phyloP scores from a whole-genome alignment of 2,797 vertebrate species.

The Dendrocincla tyrannina region DNA sequence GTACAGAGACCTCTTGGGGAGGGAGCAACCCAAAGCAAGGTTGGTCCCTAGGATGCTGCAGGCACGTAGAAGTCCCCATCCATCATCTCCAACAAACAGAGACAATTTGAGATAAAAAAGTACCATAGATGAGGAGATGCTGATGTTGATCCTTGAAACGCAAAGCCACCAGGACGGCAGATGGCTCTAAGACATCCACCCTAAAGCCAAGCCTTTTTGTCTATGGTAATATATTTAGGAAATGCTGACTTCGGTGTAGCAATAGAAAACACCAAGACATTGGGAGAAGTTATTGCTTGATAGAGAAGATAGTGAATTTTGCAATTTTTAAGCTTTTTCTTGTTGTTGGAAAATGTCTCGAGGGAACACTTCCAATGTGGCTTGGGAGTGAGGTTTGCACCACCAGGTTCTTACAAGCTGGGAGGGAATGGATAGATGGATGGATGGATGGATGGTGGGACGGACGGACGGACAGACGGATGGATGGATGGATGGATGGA shows the following conservation, averaged over 20 bases:
- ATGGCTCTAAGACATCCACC: background rate
- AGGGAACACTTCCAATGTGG: background rate
- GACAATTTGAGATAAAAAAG: background rate
- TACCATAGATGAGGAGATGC: rapidly evolving
- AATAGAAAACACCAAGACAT: background rate
- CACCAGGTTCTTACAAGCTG: background rate
- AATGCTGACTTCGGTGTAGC: background rate
- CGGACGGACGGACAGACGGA: no score
- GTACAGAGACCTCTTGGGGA: background rate
- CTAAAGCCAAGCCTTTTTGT: background rate
- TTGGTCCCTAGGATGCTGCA: background rate
- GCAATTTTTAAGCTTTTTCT: background rate
- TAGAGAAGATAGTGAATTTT: background rate
- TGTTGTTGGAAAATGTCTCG: background rate
- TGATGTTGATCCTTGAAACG: background rate
- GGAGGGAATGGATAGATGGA: background rate
- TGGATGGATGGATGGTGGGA: background rate
- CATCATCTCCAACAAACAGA: background rate
- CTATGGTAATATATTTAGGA: background rate
- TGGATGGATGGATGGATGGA: background rate
- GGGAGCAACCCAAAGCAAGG: background rate
- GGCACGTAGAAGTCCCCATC: background rate
- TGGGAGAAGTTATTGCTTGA: background rate
- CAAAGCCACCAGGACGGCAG: background rate
- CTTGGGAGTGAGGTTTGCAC: background rate